phyloP scores from a whole-genome alignment of 1,140 invertebrate species.

The Trachymyrmex septentrionalis region DNA sequence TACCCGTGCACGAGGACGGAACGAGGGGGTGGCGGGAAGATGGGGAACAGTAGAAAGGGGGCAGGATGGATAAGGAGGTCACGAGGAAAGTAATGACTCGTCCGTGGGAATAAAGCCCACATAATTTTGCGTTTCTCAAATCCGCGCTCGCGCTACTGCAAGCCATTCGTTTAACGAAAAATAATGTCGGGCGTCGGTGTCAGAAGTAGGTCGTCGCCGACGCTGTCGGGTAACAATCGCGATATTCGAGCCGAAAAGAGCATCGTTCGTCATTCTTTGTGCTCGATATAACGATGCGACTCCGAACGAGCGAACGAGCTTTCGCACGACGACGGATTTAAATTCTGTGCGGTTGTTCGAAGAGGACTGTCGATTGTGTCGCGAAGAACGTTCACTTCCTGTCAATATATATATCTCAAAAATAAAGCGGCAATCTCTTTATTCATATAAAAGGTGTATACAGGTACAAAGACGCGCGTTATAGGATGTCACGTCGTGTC shows the following conservation, averaged over 20 bases:
- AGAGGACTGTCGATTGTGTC: constrained; percentile 33
- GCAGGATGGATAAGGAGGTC: constrained; percentile 61
- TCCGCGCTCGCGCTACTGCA: constrained; percentile 36
- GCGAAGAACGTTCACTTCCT: constrained; percentile 16
- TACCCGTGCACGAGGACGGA: constrained; percentile 38
- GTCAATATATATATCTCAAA: constrained; percentile 12
- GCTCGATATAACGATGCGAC: constrained; percentile 28
- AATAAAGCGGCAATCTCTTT: constrained; percentile 23
- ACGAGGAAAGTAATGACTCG: constrained; percentile 70
- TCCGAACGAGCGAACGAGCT: constrained; percentile 27
- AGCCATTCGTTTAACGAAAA: constrained; percentile 68
- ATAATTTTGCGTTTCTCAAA: constrained; percentile 65
- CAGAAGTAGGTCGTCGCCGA: constrained; percentile 54
- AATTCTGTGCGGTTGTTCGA: constrained; percentile 14
- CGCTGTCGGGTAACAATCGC: constrained; percentile 55
- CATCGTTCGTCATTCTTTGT: constrained; percentile 56
- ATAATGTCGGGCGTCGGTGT: constrained; percentile 55
- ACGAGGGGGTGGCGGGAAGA: background rate
- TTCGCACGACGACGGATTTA: constrained; percentile 30
- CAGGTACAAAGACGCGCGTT: background rate
- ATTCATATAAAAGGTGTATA: background rate
- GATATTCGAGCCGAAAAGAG: constrained; percentile 53
- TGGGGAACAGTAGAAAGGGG: background rate
- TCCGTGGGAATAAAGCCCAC: constrained; percentile 71
- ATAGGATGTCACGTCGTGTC: background rate